Evolutionary conservation across 1,140 invertebrate species (phyloP).

Genomic region (Helicoverpa zea): DNA sequence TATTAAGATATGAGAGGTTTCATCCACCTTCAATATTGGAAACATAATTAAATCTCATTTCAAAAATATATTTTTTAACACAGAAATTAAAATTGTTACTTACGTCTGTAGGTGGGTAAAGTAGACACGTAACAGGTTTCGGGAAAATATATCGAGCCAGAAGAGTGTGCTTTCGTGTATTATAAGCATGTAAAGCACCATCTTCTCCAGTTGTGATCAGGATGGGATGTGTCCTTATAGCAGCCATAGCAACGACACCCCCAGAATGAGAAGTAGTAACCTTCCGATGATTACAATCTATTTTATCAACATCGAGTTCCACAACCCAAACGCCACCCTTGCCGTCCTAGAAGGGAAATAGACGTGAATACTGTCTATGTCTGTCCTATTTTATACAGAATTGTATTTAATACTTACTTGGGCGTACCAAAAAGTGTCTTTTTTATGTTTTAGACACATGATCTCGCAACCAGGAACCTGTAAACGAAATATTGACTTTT

Average conservation of each 20-base stretch:
- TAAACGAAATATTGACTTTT: slow-evolving; percentile 66
- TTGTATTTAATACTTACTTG: slow-evolving; percentile 87
- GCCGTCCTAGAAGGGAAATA: slow-evolving; percentile 88
- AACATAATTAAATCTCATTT: too few relatives aligned
- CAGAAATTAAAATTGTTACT: slow-evolving; percentile 56
- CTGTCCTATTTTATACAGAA: background rate
- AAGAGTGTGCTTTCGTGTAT: slow-evolving; percentile 88
- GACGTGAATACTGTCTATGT: background rate
- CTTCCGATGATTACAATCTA: slow-evolving; percentile 86
- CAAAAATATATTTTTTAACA: background rate
- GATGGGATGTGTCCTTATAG: slow-evolving; percentile 89
- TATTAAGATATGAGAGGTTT: slow-evolving; percentile 88
- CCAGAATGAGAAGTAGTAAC: slow-evolving; percentile 92
- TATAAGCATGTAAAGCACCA: slow-evolving; percentile 91
- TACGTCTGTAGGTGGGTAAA: slow-evolving; percentile 92
- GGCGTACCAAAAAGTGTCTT: slow-evolving; percentile 89
- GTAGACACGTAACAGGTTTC: slow-evolving; percentile 88
- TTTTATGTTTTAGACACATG: slow-evolving; percentile 82
- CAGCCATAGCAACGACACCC: slow-evolving; percentile 89
- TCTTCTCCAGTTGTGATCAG: slow-evolving; percentile 91
- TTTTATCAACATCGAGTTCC: slow-evolving; percentile 90
- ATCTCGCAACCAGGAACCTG: slow-evolving; percentile 86
- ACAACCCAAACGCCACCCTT: slow-evolving; percentile 94
- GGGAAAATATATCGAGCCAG: slow-evolving; percentile 89
- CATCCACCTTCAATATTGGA: slow-evolving; percentile 77